Percentiles rank a stretch among this genome's conserved stretches.
Conservation (phyloP, 2,113 vertebrate species). For the Misgurnus anguillicaudatus region DNA sequence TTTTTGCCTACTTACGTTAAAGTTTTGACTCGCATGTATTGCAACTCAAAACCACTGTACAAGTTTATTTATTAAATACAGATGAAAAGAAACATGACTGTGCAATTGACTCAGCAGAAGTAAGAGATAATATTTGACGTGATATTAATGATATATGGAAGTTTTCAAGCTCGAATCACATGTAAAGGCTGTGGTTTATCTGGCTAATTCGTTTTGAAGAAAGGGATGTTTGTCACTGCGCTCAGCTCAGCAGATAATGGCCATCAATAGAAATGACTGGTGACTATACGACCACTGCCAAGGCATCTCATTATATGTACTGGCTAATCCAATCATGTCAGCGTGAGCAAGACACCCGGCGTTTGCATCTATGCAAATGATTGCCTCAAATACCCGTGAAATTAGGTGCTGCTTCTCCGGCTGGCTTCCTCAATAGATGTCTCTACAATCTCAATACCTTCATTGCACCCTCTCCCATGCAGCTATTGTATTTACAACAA, state of each 20-base stretch:
- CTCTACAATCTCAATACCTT: neutral
- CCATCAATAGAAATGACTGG: slow-evolving; percentile 19
- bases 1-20: no score
- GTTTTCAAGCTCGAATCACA: neutral
- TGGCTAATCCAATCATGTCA: slow-evolving; percentile 50
- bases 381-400: slow-evolving; percentile 36
- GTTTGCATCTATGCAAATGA: slow-evolving; percentile 38
- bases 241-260: neutral
- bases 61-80: no score
- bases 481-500: neutral
- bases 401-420: slow-evolving; percentile 22
- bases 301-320: slow-evolving; percentile 30
- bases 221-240: neutral
- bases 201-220: neutral
- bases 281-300: slow-evolving; percentile 9
- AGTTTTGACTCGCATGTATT: no score
- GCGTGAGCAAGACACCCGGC: neutral
- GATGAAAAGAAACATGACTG: neutral
- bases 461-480: neutral
- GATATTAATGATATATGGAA: neutral
- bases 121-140: neutral
- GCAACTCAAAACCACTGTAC: no score
- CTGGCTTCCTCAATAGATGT: slow-evolving; percentile 2
- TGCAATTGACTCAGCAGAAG: no score
- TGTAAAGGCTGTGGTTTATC: neutral